Evolutionary conservation across 2,888 invertebrate species (phyloP).

Genomic region (Fragum sueziense): DNA sequence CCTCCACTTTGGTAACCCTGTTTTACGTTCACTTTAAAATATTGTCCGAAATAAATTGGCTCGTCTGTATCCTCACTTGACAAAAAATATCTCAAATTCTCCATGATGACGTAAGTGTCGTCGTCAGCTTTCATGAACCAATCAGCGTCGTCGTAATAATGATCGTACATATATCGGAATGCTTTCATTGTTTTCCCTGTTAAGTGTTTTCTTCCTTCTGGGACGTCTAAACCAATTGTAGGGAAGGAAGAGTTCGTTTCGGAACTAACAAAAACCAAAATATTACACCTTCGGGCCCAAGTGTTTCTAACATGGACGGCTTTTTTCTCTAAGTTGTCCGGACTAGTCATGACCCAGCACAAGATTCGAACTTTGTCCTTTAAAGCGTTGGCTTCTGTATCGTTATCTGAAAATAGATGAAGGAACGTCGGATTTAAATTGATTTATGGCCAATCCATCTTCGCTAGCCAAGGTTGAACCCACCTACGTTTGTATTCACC

Average conservation of each 20-base stretch:
- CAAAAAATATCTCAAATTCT: constrained; percentile 80
- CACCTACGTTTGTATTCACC: too few relatives aligned
- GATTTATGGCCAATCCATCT: too few relatives aligned
- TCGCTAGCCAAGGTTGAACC: too few relatives aligned
- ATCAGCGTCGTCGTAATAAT: constrained; percentile 87
- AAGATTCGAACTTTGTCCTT: constrained; percentile 88
- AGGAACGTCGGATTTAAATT: too few relatives aligned
- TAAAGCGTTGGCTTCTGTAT: too few relatives aligned
- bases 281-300: constrained; percentile 72
- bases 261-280: constrained; percentile 82
- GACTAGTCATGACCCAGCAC: constrained; percentile 98
- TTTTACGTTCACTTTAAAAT: constrained; percentile 65
- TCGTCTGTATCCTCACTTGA: constrained; percentile 88
- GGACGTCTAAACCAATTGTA: constrained; percentile 87
- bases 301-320: constrained; percentile 89
- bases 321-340: constrained; percentile 92
- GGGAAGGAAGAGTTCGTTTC: constrained; percentile 88
- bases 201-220: constrained; percentile 93
- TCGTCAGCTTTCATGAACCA: too few relatives aligned
- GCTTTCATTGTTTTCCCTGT: constrained; percentile 99
- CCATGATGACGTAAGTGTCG: too few relatives aligned
- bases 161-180: constrained; percentile 92
- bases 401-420: too few relatives aligned
- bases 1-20: constrained; percentile 83
- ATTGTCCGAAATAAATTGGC: constrained; percentile 89